These are phyloP conservation scores for Spatulosminthurus flaviceps DNA, from an alignment of 2,888 invertebrate genomes.

Conservation along the genomic window DNA sequence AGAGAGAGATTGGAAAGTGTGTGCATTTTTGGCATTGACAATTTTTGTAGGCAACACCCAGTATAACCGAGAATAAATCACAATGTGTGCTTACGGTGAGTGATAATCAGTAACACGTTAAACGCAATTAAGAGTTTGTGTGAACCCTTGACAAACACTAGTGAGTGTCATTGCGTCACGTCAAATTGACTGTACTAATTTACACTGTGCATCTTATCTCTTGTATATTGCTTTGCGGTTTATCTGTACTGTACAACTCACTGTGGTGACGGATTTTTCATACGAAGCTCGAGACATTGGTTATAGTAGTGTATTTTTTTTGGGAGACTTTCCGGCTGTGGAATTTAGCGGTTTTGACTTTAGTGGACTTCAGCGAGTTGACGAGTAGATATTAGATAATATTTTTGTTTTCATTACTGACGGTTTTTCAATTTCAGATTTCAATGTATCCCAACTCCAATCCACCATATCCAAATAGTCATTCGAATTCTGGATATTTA, in stretches of 20 bases:
- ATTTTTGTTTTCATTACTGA: background rate
- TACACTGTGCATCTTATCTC: background rate
- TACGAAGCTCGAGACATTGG: too few relatives aligned
- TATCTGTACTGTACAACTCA: too few relatives aligned
- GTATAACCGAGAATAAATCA: constrained; percentile 10
- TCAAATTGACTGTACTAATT: background rate
- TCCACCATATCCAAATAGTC: constrained; percentile 24
- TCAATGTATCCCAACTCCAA: constrained; percentile 33
- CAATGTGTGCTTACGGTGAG: constrained; percentile 29
- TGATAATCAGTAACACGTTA: constrained; percentile 20
- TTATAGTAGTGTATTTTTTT: too few relatives aligned
- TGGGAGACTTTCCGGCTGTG: too few relatives aligned
- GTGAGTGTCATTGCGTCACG: background rate
- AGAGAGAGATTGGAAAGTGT: too few relatives aligned
- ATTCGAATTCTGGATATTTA: background rate
- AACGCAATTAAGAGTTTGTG: background rate
- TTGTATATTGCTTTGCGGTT: background rate
- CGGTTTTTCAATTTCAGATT: background rate
- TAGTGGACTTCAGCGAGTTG: too few relatives aligned
- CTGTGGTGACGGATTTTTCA: too few relatives aligned
- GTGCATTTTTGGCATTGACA: background rate
- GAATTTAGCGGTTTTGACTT: too few relatives aligned
- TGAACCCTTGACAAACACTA: background rate
- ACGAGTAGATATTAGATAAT: background rate
- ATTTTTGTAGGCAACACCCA: constrained; percentile 4